Evolutionary conservation across 2,888 invertebrate genomes (phyloP), one percentile per base, ranked within the genome.

Genomic region (Belgica antarctica): DNA sequence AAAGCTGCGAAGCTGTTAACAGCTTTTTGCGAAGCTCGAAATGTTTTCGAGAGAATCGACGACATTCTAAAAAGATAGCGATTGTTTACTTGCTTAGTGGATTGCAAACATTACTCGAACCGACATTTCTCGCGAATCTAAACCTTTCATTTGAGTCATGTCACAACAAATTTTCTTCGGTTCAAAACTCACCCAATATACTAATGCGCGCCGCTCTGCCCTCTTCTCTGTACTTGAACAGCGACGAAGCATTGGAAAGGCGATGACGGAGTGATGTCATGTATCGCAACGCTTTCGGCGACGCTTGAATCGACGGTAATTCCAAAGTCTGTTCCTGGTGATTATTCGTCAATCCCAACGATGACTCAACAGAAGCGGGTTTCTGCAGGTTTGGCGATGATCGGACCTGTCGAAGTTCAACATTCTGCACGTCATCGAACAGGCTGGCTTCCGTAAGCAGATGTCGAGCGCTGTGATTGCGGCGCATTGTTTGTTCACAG

Each of bases 191-290:
- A 69, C 69, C 69, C 25, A 69, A 52, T 70, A 80, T 87, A 76
- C 92, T 92, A 66, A 94, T 92, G 73, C 92, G 87, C 7, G 93
- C 94, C 1, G 94, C 92, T 73, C 93, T 85, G 73, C 92, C 90
- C 81, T 94, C 94, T 77, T 94, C 94, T 69, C 92, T 84, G 77
- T 93, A 92, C 76, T 89, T 85, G 80, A 92, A 92, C 72, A 91
- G 83, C 63, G 91, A 90, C 59, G 90, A 90, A 28, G 91, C 91
- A 77, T 92, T 92, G 72, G 92, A 90, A 72, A 94, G 89, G 68
- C 91, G 85, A 77, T 90, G 88, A 71, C 89, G 85, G 73, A 92
- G 81, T 68, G 88, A 88, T 72, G 87, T 88, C 75, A 92, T 89
- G 77, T 81, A 80, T 73, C 80, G 77, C 22, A 79, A 74, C 0